Conservation (phyloP, 1,140 invertebrate genomes). For the Platorchestia sp. region DNA sequence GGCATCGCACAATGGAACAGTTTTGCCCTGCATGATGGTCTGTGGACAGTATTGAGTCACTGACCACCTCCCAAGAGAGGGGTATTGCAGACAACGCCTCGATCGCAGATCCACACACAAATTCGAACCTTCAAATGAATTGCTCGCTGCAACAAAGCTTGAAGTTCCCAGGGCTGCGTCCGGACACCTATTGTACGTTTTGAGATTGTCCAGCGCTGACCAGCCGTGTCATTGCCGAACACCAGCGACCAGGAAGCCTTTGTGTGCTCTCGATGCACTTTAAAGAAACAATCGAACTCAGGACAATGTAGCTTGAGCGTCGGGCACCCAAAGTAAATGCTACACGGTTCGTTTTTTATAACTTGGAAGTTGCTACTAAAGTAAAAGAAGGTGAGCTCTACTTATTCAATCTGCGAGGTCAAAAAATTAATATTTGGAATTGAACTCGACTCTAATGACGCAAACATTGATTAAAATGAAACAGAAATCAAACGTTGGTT, state of each 20-base stretch:
- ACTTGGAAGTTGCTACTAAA: too few species aligned
- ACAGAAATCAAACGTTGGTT: too few species aligned
- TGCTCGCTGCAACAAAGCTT: background rate
- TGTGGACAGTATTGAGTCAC: background rate
- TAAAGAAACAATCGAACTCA: background rate
- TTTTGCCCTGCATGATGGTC: background rate
- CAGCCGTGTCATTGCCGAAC: background rate
- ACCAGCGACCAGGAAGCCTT: background rate
- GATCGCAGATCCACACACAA: background rate
- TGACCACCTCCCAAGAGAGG: background rate
- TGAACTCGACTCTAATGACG: too few species aligned
- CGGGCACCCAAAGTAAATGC: background rate
- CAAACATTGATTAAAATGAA: too few species aligned
- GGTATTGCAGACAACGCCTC: background rate
- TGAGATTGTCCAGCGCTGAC: background rate
- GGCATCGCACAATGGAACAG: background rate
- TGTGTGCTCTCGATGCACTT: background rate
- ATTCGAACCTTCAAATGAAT: background rate
- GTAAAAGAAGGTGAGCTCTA: too few species aligned
- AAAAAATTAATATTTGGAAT: too few species aligned
- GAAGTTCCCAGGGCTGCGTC: background rate
- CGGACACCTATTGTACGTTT: background rate
- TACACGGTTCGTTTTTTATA: too few species aligned
- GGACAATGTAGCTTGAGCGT: background rate
- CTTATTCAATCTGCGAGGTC: too few species aligned